Evolutionary conservation across 2,797 vertebrate genomes (phyloP).

Genomic region (Rhincodon typus): DNA sequence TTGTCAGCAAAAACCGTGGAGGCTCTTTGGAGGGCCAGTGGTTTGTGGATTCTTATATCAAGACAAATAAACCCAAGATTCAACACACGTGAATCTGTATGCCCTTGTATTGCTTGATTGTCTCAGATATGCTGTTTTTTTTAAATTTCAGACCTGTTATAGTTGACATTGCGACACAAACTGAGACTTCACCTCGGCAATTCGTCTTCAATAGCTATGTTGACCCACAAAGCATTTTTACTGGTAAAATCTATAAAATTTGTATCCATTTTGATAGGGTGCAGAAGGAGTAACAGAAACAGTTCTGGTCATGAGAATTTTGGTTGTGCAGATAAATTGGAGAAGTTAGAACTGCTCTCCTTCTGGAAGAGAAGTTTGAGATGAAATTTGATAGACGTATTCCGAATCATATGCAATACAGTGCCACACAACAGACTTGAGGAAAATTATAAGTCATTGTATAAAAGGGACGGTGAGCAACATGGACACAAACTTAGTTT

Average conservation of each 20-base stretch:
- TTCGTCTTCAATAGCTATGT: background rate
- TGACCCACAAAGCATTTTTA: background rate
- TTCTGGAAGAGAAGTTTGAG: background rate
- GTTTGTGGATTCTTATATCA: background rate
- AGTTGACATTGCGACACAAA: background rate
- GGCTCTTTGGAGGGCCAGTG: background rate
- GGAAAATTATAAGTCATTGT: no score
- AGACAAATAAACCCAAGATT: background rate
- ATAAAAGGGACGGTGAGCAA: no score
- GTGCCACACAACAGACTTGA: no score
- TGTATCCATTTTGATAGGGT: background rate
- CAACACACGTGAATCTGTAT: background rate
- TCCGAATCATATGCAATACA: background rate
- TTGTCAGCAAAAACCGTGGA: background rate
- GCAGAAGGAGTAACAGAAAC: background rate
- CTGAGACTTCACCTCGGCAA: background rate
- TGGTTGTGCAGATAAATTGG: background rate
- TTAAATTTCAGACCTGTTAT: background rate
- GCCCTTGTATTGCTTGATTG: background rate
- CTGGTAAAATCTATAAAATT: background rate
- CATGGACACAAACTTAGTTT: no score
- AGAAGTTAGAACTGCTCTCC: background rate
- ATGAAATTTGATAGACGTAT: background rate
- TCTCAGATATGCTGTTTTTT: background rate
- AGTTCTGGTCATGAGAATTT: background rate